Evolutionary conservation across 2,888 invertebrate species (phyloP), one percentile per base, ranked within the genome.

Genomic region (Metacarcinus magister): DNA sequence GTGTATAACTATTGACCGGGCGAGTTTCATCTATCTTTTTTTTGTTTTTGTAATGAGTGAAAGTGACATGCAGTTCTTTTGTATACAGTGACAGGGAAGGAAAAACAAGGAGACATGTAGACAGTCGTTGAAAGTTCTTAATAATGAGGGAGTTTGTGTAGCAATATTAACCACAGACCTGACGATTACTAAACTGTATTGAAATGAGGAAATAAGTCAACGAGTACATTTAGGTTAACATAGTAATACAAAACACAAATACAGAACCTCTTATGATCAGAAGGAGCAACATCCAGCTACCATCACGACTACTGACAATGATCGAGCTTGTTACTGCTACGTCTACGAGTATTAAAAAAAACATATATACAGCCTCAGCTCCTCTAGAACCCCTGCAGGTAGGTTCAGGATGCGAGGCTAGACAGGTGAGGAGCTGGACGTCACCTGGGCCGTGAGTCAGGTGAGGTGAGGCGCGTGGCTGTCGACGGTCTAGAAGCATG

Each of bases 401-500:
- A n/a, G 8, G 28, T 8, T 8, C 2, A 32, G 82, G 82, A 32
- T 13, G 10, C 82, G 1, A 28, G 32, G 82, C 10, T 7, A 2
- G 82, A 32, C 82, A 82, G 82, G 32, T 32, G 32, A 82, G 28
- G 32, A 2, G 82, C 82, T 0, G 32, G 82, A 82, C 82, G 82
- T 82, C 82, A 82, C n/a, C 67, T n/a, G 4, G 13, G 19, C 92
- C 54, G 28, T 32, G 92, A 75, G 32, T 32, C 54, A 54, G 32
- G 92, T 19, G 13, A 54, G 32, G 92, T 19, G 13, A 90, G 60
- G 91, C n/a, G 39, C 75, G 32, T 44, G 43, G 75, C 75, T 95
- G 95, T 95, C 95, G 67, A 43, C 92, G 13, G 39, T 28, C 23
- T 54, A 23, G n/a, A n/a, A 44, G n/a, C 92, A 92, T 95, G 95